These are phyloP conservation scores for Hydrochoerus hydrochaeris DNA, from an alignment of 2,113 vertebrate genomes.

Conservation along the genomic window DNA sequence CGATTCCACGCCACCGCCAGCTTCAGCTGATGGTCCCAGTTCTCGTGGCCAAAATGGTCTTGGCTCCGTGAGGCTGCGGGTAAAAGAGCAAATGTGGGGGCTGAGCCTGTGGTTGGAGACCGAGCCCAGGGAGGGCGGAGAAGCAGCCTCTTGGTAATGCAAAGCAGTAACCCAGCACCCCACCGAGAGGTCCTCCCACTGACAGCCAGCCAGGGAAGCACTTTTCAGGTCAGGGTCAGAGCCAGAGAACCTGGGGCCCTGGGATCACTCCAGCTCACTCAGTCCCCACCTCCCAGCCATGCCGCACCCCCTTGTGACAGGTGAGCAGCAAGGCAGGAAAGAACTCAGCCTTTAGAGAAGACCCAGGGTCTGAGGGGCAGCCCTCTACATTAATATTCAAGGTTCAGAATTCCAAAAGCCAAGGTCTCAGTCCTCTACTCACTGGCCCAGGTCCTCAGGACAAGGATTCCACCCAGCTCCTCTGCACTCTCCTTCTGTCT, in stretches of 20 bases:
- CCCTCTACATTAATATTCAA: neutral
- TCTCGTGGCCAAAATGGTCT: conserved; percentile 86
- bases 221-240: neutral
- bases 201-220: neutral
- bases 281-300: neutral
- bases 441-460: neutral
- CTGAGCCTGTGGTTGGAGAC: rapidly evolving
- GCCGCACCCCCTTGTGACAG: neutral
- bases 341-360: neutral
- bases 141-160: neutral
- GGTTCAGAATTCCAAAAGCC: neutral
- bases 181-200: rapidly evolving
- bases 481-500: neutral
- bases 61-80: conserved; percentile 89
- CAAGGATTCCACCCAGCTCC: rapidly evolving
- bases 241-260: neutral
- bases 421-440: neutral
- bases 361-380: neutral
- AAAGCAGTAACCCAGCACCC: no score
- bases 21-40: conserved; percentile 94
- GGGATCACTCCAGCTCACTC: no score
- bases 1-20: conserved; percentile 97
- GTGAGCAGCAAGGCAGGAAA: neutral
- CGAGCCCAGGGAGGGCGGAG: neutral
- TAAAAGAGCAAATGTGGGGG: rapidly evolving